Base-by-base conservation (phyloP, 2,797 vertebrate genomes). In the Cryptoblepharus egeriae region DNA sequence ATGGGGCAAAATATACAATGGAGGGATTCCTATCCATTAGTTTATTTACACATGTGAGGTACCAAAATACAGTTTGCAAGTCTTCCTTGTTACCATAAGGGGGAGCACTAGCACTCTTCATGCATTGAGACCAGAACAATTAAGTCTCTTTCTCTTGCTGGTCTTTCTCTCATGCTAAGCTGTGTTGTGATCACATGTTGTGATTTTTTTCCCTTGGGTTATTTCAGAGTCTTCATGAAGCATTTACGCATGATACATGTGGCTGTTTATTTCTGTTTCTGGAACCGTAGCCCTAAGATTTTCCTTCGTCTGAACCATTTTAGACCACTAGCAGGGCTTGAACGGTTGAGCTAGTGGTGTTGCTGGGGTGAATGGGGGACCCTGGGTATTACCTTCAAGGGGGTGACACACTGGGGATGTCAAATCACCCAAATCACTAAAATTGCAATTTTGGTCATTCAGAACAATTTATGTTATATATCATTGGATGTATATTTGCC, bases 91-190 rank as follows among this genome's bases (percentile, higher is more conserved):
- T 2, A 1, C 28, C 80, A 81, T 24, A 37, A 72, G 81, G 57
- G 55, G 79, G 32, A 81, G 79, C 63, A 74, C n/a, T 22, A 68
- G 67, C 39, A 75, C 77, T 82, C 75, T 57, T 70, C n/a, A 61
- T 26, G 45, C 16, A 13, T 20, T 22, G 37, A 45, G n/a, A 67
- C 52, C 16, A 57, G 58, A 73, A 78, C 72, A 39, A 69, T 35
- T 10, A 64, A 75, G 42, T 2, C 37, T 61, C 10, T 32, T 8
- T 12, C 49, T 45, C 11, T 73, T 35, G 52, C 52, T 69, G 24
- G 24, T 18, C 39, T 74, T 68, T 75, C 68, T 57, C 68, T 20
- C 42, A 37, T 58, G 35, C 24, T 70, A 45, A 35, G 37, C 10
- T 68, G n/a, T n/a, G n/a, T n/a, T n/a, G n/a, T 60, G 22, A 83